phyloP scores from a whole-genome alignment of 2,888 invertebrate genomes.

The Brenthis ino region DNA sequence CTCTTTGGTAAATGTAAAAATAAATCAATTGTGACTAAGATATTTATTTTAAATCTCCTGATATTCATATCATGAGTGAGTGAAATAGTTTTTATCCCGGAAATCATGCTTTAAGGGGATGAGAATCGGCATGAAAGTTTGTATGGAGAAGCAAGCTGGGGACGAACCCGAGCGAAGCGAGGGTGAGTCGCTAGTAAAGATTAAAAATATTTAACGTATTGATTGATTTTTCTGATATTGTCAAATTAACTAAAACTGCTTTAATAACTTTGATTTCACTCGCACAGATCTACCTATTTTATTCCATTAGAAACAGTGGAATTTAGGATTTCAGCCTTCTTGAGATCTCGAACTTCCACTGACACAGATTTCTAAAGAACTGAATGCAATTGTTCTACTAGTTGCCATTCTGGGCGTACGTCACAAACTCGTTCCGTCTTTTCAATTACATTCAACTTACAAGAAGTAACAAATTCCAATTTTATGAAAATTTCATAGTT shows the following conservation, averaged over 20 bases:
- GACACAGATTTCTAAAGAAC: constrained; percentile 21
- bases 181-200: too few relatives aligned
- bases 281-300: not conserved
- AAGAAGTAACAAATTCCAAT: constrained; percentile 16
- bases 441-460: constrained; percentile 29
- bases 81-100: too few relatives aligned
- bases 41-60: too few relatives aligned
- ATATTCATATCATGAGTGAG: too few relatives aligned
- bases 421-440: constrained; percentile 24
- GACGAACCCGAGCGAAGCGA: too few relatives aligned
- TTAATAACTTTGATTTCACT: not conserved
- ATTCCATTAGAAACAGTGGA: constrained; percentile 7
- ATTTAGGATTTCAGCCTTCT: constrained; percentile 5
- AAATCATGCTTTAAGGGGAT: too few relatives aligned
- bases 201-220: too few relatives aligned
- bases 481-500: constrained; percentile 1
- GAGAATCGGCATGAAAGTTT: too few relatives aligned
- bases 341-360: constrained; percentile 12
- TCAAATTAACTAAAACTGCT: not conserved
- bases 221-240: too few relatives aligned
- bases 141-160: too few relatives aligned
- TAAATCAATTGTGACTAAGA: too few relatives aligned
- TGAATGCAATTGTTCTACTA: constrained; percentile 21
- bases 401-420: constrained; percentile 23
- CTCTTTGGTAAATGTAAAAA: too few relatives aligned